Base-by-base conservation (phyloP, 2,797 vertebrate species). In the Cossypha caffra region DNA sequence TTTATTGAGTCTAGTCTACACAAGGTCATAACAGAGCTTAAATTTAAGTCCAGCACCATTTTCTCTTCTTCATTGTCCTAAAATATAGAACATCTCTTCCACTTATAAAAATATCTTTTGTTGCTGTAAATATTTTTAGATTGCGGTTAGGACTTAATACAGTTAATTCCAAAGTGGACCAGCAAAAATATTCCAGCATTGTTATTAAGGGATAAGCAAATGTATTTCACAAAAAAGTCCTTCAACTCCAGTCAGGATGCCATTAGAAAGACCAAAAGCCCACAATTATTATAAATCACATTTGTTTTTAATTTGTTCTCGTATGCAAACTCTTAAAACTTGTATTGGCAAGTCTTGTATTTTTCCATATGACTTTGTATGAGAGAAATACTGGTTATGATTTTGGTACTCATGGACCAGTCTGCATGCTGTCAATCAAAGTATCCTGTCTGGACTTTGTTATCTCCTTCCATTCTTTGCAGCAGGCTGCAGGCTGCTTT, bases 401-500 rank as follows among this genome's bases (percentile, higher is more conserved):
- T 95, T 93, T 95, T 2, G 9, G 23, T 72, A 74, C n/a, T 82
- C 1, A 0, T 64, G 74, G 74, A 67, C 67, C n/a, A 55, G 45
- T 87, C 63, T 85, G n/a, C 5, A 7, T 77, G 61, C 84, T 95
- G 91, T 83, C 95, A 94, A 33, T 97, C 93, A 93, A 80, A 90
- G 38, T 86, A 64, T 80, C 68, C 68, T 92, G 84, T 94, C 75
- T 90, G 85, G 86, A 94, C 87, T 92, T 91, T 57, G 67, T 96
- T 94, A 95, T 94, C 95, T 93, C 61, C 48, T 45, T 85, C 71
- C 58, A 92, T 95, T 96, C 92, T 96, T 92, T 95, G 64, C 78
- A 88, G 91, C 75, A 94, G 91, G 25, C 90, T 95, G 94, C 69
- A 81, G 93, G 26, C 78, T 96, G 84, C 94, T 93, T 94, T 96